These are phyloP conservation scores for Pluvianellus socialis DNA, from an alignment of 2,113 vertebrate species.

Conservation along the genomic window DNA sequence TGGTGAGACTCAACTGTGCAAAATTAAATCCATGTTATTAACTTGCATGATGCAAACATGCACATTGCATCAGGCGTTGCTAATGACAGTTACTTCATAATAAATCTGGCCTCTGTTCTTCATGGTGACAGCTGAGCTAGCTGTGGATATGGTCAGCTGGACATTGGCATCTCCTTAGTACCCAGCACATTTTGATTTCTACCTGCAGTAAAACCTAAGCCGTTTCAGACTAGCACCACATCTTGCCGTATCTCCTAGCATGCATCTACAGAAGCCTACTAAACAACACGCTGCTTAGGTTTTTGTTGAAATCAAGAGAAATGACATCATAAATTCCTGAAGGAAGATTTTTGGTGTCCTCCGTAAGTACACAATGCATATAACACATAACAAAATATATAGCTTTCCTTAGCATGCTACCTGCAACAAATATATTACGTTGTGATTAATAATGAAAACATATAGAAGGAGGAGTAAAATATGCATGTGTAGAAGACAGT, in stretches of 20 bases:
- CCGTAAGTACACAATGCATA: background rate
- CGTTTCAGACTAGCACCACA: background rate
- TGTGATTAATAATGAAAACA: background rate
- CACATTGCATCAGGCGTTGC: background rate
- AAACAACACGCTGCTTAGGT: background rate
- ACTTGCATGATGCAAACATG: fast-evolving
- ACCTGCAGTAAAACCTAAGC: background rate
- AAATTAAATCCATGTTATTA: background rate
- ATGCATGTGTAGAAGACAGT: background rate
- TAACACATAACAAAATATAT: background rate
- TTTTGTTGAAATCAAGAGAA: background rate
- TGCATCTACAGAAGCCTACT: background rate
- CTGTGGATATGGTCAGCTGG: background rate
- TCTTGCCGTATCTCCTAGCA: background rate
- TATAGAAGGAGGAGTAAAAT: background rate
- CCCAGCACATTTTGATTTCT: background rate
- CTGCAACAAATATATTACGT: background rate
- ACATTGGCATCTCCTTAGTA: fast-evolving
- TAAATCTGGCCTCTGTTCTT: background rate
- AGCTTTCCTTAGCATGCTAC: background rate
- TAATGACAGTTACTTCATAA: background rate
- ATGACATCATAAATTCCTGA: background rate
- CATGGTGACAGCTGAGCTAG: background rate
- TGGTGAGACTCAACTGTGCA: background rate
- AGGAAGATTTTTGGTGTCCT: background rate